A percentile compares a stretch with the other conserved stretches of the same genome.
Conservation (phyloP, 1,140 invertebrate species). For the Diachasma alloeum region DNA sequence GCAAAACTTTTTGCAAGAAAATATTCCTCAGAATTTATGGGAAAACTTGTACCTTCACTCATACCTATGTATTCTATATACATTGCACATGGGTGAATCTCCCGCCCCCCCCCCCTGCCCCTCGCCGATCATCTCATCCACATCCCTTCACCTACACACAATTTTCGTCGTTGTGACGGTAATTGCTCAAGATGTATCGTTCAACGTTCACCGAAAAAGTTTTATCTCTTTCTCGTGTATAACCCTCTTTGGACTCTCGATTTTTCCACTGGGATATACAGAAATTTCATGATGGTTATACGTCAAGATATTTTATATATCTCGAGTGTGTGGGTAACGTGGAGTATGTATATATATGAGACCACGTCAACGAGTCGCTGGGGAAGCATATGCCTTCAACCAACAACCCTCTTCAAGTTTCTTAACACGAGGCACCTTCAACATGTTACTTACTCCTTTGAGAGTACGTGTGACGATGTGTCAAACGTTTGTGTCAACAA, state of each 20-base stretch:
- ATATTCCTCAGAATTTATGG: conserved; percentile 53
- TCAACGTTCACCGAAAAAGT: conserved; percentile 22
- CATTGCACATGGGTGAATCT: neutral
- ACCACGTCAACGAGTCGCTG: conserved; percentile 9
- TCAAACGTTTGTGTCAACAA: conserved; percentile 7
- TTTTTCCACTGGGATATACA: conserved; percentile 14
- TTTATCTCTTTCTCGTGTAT: conserved; percentile 34
- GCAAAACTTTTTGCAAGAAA: conserved; percentile 54
- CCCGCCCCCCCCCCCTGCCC: neutral
- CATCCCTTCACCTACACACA: neutral
- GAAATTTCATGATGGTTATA: conserved; percentile 7
- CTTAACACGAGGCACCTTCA: neutral
- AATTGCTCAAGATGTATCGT: conserved; percentile 55
- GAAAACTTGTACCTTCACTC: conserved; percentile 39
- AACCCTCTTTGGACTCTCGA: conserved; percentile 10
- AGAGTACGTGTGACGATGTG: conserved; percentile 7
- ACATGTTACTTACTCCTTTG: conserved; percentile 9
- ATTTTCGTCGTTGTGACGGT: conserved; percentile 40
- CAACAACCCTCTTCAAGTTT: conserved; percentile 12
- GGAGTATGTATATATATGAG: neutral
- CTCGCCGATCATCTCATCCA: no score
- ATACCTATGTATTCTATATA: neutral
- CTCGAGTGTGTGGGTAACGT: neutral
- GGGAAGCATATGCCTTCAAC: conserved; percentile 8
- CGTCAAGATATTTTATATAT: neutral